These are phyloP conservation scores for Stenichneumon culpator DNA, from an alignment of 2,888 invertebrate species.

Conservation along the genomic window DNA sequence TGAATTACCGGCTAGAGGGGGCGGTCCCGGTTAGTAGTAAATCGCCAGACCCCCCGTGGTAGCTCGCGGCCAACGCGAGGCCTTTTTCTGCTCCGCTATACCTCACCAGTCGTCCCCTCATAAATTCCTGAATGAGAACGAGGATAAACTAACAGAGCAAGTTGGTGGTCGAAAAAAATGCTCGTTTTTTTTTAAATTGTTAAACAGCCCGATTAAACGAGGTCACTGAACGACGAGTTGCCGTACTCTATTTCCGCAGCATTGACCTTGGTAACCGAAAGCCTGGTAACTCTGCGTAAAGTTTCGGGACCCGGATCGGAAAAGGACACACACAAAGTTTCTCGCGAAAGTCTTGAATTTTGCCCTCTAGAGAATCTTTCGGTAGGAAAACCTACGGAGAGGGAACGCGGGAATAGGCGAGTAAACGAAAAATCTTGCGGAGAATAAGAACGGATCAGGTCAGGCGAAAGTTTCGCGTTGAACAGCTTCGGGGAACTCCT, in stretches of 20 bases:
- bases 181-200: background rate
- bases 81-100: conserved; percentile 23
- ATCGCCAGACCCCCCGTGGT: conserved; percentile 27
- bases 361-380: background rate
- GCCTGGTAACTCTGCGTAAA: conserved; percentile 8
- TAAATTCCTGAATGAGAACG: conserved; percentile 54
- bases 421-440: conserved; percentile 25
- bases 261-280: conserved; percentile 28
- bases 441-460: conserved; percentile 1
- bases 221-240: background rate
- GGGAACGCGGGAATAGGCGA: background rate
- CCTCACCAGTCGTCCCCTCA: conserved; percentile 35
- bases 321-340: conserved; percentile 12
- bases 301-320: background rate
- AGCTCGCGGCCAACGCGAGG: conserved; percentile 21
- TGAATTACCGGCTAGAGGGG: conserved; percentile 53
- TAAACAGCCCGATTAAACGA: background rate
- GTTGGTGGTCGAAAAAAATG: conserved; percentile 22
- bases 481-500: conserved; percentile 28
- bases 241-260: conserved; percentile 26
- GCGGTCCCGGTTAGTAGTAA: conserved; percentile 54
- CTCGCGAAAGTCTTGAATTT: conserved; percentile 10
- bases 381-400: background rate
- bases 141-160: conserved; percentile 41
- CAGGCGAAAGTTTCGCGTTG: conserved; percentile 7